phyloP scores from a whole-genome alignment of 2,797 vertebrate species.

The Galaxias olidus region DNA sequence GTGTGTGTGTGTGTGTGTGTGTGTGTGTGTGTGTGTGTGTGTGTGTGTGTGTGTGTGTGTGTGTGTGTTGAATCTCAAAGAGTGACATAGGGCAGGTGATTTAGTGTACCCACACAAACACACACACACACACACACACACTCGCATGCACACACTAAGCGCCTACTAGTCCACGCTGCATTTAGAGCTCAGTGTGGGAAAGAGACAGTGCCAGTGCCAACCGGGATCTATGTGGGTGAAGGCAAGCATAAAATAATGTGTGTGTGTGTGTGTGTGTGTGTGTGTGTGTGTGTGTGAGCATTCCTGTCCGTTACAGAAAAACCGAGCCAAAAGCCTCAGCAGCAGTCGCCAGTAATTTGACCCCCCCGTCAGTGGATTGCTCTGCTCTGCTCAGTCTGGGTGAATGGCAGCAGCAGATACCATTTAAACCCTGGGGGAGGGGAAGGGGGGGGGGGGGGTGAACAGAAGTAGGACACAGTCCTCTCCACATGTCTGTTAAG shows the following conservation, averaged over 20 bases:
- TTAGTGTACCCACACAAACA: neutral
- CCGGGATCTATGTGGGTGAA: too few species aligned
- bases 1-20: slow-evolving; percentile 6
- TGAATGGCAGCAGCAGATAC: slow-evolving; percentile 71
- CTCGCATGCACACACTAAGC: neutral
- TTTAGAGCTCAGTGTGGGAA: neutral
- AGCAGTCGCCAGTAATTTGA: slow-evolving; percentile 61
- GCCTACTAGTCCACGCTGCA: neutral
- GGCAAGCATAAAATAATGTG: neutral
- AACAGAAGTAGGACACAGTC: slow-evolving; percentile 48
- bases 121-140: slow-evolving; percentile 1
- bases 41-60: neutral
- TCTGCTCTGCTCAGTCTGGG: slow-evolving; percentile 37
- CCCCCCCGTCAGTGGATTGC: slow-evolving; percentile 37
- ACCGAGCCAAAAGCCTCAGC: slow-evolving; percentile 39
- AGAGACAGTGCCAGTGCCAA: neutral
- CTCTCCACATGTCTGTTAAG: slow-evolving; percentile 4
- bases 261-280: slow-evolving; percentile 13
- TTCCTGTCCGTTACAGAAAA: slow-evolving; percentile 44
- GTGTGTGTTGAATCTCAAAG: too few species aligned
- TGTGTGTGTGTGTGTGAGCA: slow-evolving; percentile 20
- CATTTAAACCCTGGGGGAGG: slow-evolving; percentile 45
- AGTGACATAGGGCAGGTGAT: too few species aligned
- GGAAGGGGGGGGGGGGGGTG: slow-evolving; percentile 3
- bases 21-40: slow-evolving; percentile 5